Evolutionary conservation across 2,113 vertebrate genomes (phyloP).

Genomic region (Synodontis membranacea): DNA sequence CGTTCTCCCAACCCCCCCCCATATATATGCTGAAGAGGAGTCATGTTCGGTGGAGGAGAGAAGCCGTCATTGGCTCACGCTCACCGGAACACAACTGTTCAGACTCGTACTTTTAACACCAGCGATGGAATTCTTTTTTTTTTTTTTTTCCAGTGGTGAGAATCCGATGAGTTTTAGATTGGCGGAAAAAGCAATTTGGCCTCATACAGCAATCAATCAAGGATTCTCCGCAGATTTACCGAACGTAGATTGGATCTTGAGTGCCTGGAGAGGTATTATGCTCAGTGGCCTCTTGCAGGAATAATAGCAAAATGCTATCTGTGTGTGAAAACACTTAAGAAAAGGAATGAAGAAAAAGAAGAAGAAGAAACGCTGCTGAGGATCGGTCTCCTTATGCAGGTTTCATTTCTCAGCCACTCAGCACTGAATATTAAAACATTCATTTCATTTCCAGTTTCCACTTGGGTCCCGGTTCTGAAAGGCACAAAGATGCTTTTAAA

Average conservation of each 20-base stretch:
- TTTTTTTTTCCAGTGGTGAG: background rate
- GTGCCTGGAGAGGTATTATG: background rate
- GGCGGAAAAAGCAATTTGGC: background rate
- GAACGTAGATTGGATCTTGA: background rate
- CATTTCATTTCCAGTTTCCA: background rate
- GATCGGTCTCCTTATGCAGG: background rate
- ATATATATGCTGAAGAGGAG: constrained; percentile 67
- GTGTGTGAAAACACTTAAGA: background rate
- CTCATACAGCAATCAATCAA: background rate
- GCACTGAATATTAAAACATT: background rate
- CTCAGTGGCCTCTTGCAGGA: background rate
- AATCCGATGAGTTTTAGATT: background rate
- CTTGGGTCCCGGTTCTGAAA: background rate
- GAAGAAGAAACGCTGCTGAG: background rate
- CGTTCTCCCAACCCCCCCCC: no score
- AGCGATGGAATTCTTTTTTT: background rate
- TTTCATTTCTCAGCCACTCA: background rate
- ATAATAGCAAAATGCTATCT: background rate
- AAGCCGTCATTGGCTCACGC: constrained; percentile 61
- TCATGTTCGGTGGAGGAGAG: constrained; percentile 63
- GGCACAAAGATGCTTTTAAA: background rate
- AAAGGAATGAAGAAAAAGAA: background rate
- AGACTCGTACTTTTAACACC: constrained; percentile 2
- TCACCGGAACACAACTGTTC: constrained; percentile 66
- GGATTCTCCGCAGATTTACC: background rate